These are phyloP conservation scores for Caenorhabditis drosophilae DNA, from an alignment of 2,888 invertebrate species.

Conservation along the genomic window DNA sequence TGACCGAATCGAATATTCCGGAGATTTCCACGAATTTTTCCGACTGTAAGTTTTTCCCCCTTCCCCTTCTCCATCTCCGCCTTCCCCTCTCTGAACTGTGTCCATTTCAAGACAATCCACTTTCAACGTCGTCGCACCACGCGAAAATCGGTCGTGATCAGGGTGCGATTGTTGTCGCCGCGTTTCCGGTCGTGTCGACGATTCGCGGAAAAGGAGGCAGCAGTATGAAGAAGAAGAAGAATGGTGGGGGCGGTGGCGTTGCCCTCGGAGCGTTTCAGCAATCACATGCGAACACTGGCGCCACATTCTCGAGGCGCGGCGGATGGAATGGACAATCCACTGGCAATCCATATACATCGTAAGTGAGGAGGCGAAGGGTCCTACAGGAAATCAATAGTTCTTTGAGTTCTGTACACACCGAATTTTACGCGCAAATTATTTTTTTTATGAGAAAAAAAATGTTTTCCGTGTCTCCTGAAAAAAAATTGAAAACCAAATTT, in stretches of 20 bases:
- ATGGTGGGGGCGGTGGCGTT: no score
- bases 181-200: constrained; percentile 31
- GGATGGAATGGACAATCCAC: constrained; percentile 8
- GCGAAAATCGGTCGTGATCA: constrained; percentile 31
- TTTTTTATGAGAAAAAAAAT: neutral
- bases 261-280: constrained; percentile 18
- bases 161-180: constrained; percentile 30
- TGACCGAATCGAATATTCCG: neutral
- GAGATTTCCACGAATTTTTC: neutral
- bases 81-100: no score
- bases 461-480: neutral
- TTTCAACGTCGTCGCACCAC: neutral
- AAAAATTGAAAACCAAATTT: neutral
- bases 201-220: constrained; percentile 20
- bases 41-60: neutral
- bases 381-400: no score
- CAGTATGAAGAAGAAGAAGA: constrained; percentile 28
- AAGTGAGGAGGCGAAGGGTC: neutral
- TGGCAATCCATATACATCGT: constrained; percentile 32
- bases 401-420: neutral
- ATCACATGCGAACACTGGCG: constrained; percentile 20
- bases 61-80: no score
- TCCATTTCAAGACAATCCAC: neutral
- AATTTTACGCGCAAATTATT: no score
- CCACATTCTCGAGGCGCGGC: constrained; percentile 25